Conservation (phyloP, 2,113 vertebrate species). For the Onychostoma macrolepis region DNA sequence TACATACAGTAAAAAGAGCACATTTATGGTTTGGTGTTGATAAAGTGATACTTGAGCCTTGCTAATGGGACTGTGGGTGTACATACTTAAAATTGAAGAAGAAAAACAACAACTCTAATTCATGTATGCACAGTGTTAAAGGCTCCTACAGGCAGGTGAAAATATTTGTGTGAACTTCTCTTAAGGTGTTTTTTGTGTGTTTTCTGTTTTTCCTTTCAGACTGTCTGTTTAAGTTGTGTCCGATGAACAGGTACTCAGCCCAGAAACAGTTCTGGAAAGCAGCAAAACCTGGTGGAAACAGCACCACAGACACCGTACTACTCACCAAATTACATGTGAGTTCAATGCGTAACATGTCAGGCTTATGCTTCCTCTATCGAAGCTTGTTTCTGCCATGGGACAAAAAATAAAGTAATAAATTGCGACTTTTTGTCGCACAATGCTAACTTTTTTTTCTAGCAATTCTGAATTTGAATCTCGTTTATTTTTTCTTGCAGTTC, state of each 20-base stretch:
- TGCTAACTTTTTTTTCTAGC: too few species aligned
- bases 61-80: background rate
- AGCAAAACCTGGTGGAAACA: conserved; percentile 94
- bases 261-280: conserved; percentile 99
- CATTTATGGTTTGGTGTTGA: background rate
- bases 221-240: conserved; percentile 97
- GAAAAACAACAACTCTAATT: background rate
- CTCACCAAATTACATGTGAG: conserved; percentile 95
- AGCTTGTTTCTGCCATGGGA: too few species aligned
- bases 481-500: too few species aligned
- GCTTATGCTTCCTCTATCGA: background rate
- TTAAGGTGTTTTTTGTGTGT: background rate
- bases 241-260: conserved; percentile 98
- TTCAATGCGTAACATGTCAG: background rate
- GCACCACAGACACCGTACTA: conserved; percentile 91
- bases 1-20: background rate
- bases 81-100: background rate
- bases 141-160: background rate
- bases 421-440: too few species aligned
- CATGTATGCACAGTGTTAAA: background rate
- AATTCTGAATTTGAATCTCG: too few species aligned
- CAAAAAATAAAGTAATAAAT: too few species aligned
- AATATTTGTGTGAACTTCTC: background rate
- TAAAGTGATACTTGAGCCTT: background rate
- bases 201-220: conserved; percentile 72